Base-by-base conservation (phyloP, 2,888 invertebrate species). In the Nycteola revayana region DNA sequence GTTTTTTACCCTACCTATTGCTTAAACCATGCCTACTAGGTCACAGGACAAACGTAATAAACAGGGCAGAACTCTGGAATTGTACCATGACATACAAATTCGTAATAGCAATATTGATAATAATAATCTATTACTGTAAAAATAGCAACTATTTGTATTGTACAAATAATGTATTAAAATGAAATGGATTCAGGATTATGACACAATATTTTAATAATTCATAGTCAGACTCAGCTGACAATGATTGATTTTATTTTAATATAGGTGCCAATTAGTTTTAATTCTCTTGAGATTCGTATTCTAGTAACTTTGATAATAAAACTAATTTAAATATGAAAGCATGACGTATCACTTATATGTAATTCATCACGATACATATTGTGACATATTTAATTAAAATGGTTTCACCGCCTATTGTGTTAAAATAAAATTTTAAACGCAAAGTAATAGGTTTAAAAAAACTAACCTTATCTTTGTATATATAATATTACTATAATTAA, bases 1-100 rank as follows among this genome's bases (percentile, higher is more conserved):
- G 81, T 79, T 75, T 66, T 69, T 67, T 75, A 76, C 62, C 47
- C 71, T 80, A 75, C 58, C 63, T 53, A 62, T 54, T 60, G 57
- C 42, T 55, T 51, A 60, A 32, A 43, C 44, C 46, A 49, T 51
- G 45, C 41, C 43, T 46, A 47, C 38, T 30, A 34, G 40, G 30
- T 36, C 30, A 25, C 24, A 10, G 34, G 14, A 45, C 44, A 28
- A 42, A 40, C 10, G 10, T 11, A 29, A 24, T 22, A 37, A 24
- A 57, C 33, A 50, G 31, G 35, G 44, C 36, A 28, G 1, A 36
- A 18, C 30, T 21, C 23, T 33, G 9, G 35, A 48, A 26, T 40
- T 44, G 36, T 56, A 48, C 43, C 49, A 28, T 46, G 28, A 32
- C 7, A 40, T 49, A 32, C 28, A 52, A 22, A 33, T 39, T 30